Conservation (phyloP, 2,888 invertebrate species). For the Tinea trinotella region DNA sequence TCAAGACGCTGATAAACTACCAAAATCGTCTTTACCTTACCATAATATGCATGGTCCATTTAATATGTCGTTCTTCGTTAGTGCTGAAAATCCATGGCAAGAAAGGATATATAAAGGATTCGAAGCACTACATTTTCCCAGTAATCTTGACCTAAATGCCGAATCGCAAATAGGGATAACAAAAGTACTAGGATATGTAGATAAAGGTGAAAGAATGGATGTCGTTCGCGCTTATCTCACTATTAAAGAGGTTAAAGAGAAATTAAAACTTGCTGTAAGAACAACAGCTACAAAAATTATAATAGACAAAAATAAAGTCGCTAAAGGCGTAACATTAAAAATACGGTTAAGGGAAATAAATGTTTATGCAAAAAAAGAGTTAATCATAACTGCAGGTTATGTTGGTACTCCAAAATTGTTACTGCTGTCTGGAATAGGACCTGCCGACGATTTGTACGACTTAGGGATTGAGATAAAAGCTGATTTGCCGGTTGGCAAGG, state of each 20-base stretch:
- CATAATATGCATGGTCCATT: constrained; percentile 9
- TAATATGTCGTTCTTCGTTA: constrained; percentile 1
- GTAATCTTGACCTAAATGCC: constrained; percentile 14
- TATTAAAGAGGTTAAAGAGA: background rate
- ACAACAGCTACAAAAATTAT: constrained; percentile 1
- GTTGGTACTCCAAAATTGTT: constrained; percentile 45
- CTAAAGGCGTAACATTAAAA: constrained; percentile 7
- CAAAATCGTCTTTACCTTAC: background rate
- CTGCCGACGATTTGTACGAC: constrained; percentile 32
- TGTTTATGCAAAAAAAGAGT: constrained; percentile 28
- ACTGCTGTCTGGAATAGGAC: constrained; percentile 48
- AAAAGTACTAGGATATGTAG: background rate
- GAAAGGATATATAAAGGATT: constrained; percentile 1
- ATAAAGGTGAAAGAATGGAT: constrained; percentile 12
- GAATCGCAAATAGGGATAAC: constrained; percentile 15
- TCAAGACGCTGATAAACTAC: background rate
- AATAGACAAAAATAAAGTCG: background rate
- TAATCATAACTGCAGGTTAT: constrained; percentile 45
- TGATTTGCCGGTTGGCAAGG: constrained; percentile 41
- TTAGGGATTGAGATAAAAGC: constrained; percentile 33
- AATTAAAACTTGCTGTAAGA: background rate
- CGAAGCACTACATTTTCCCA: background rate
- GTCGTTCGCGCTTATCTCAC: constrained; percentile 12
- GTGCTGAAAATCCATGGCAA: constrained; percentile 9
- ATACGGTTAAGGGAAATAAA: background rate